These are phyloP conservation scores for Argyresthia goedartella DNA, from an alignment of 2,888 invertebrate genomes.

Conservation along the genomic window DNA sequence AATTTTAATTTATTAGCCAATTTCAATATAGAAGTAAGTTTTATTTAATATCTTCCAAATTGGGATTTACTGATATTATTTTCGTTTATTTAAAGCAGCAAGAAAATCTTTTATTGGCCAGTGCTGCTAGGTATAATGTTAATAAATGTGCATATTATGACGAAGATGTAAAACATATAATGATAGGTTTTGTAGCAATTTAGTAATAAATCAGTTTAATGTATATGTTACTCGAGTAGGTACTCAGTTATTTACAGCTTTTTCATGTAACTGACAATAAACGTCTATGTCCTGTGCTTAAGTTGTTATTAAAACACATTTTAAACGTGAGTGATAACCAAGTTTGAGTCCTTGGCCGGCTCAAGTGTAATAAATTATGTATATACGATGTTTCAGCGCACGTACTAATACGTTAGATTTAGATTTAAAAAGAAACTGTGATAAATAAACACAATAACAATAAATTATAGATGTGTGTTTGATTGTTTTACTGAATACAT, in stretches of 20 bases:
- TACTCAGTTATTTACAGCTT: not conserved
- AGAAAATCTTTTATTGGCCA: not conserved
- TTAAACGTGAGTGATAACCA: too few relatives aligned
- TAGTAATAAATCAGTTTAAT: too few relatives aligned
- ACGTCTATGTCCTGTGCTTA: not conserved
- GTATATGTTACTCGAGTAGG: too few relatives aligned
- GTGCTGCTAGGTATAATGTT: not conserved
- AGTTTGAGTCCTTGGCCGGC: too few relatives aligned
- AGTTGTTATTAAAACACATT: too few relatives aligned
- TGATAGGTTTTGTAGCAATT: not conserved
- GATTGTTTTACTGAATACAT: too few relatives aligned
- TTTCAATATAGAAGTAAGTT: not conserved
- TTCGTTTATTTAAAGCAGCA: not conserved
- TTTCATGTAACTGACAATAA: not conserved
- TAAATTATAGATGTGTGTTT: not conserved
- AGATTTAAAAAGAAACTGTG: conserved; percentile 34
- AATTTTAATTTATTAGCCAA: conserved; percentile 5
- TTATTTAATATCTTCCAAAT: not conserved
- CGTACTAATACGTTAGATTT: too few relatives aligned
- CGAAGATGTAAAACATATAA: not conserved
- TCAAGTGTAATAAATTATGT: too few relatives aligned
- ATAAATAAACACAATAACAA: conserved; percentile 33
- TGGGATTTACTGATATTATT: not conserved
- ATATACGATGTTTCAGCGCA: too few relatives aligned
- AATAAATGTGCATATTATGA: not conserved